phyloP scores from a whole-genome alignment of 1,140 invertebrate genomes.

The Caenorhabditis inopinata region DNA sequence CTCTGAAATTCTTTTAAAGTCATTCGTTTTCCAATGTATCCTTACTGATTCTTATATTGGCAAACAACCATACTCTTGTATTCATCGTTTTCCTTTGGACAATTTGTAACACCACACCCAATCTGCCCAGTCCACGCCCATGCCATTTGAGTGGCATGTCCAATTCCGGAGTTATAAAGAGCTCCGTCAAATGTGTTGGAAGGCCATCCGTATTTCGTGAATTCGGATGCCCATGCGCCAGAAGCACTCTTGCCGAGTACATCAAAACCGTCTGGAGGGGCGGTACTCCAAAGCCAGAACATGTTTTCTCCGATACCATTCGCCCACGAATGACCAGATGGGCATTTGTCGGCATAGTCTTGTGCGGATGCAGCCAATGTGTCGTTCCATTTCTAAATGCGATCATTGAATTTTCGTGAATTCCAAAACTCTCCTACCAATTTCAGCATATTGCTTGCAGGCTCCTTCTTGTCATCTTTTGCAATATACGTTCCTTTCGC shows the following conservation, averaged over 20 bases:
- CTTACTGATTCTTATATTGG: background rate
- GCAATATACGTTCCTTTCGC: background rate
- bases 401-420: background rate
- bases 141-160: conserved; percentile 26
- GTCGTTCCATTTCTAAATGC: background rate
- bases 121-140: background rate
- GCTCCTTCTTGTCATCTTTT: background rate
- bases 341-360: background rate
- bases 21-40: background rate
- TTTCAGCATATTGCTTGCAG: background rate
- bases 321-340: background rate
- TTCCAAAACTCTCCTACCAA: background rate
- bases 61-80: background rate
- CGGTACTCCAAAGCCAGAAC: background rate
- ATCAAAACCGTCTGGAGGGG: too few species aligned
- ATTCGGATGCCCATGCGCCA: background rate
- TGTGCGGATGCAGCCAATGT: background rate
- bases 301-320: background rate
- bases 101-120: conserved; percentile 7
- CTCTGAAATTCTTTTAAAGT: background rate
- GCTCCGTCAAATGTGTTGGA: background rate
- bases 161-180: conserved; percentile 6
- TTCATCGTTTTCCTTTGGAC: background rate
- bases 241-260: background rate
- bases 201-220: background rate